Percentiles rank a stretch among this genome's conserved stretches.
phyloP scores from a whole-genome alignment of 2,888 invertebrate species.

The Volucella inanis region DNA sequence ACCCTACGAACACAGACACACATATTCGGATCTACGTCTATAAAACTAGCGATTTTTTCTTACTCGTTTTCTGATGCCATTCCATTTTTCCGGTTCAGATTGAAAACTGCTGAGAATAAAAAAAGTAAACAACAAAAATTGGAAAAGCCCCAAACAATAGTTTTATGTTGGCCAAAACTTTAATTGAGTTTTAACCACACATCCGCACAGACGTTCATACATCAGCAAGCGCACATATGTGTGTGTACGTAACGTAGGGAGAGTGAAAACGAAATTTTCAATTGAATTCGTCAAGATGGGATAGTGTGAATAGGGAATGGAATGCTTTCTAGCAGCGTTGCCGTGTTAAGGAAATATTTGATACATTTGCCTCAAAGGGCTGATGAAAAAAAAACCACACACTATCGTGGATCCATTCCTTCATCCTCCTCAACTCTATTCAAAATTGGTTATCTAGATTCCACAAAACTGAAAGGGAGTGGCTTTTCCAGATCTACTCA shows the following conservation, averaged over 20 bases:
- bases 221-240: not conserved
- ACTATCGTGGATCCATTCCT: no score
- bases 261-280: slow-evolving; percentile 52
- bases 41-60: slow-evolving; percentile 16
- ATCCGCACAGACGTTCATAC: slow-evolving; percentile 11
- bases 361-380: no score
- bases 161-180: slow-evolving; percentile 74
- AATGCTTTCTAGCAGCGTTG: no score
- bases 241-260: not conserved
- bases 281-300: slow-evolving; percentile 35
- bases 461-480: no score
- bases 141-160: slow-evolving; percentile 71
- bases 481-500: no score
- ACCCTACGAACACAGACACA: slow-evolving; percentile 17
- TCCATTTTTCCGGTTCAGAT: slow-evolving; percentile 52
- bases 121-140: not conserved
- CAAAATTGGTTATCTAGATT: no score
- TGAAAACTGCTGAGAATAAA: slow-evolving; percentile 52
- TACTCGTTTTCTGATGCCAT: slow-evolving; percentile 30
- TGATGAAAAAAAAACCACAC: no score
- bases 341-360: no score
- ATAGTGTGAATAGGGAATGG: not conserved
- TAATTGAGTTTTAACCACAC: slow-evolving; percentile 72
- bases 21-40: slow-evolving; percentile 29
- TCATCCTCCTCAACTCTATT: no score